A percentile compares a stretch with the other conserved stretches of the same genome.
phyloP scores from a whole-genome alignment of 2,113 vertebrate genomes.

The Tragelaphus imberbis region DNA sequence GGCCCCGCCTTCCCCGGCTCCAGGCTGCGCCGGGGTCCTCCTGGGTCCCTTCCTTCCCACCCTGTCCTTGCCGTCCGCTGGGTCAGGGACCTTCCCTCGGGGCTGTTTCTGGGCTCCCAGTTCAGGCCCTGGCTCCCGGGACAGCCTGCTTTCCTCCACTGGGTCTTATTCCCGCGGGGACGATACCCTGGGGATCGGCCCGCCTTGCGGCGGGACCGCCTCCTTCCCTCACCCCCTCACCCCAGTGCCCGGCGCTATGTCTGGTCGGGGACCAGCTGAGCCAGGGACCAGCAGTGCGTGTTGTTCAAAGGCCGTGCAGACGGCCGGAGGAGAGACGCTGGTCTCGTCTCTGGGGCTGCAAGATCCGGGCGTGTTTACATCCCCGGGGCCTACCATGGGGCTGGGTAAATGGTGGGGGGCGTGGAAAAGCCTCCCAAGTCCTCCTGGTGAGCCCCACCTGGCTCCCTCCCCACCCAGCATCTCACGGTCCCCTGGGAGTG shows the following conservation, averaged over 20 bases:
- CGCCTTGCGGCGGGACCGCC: fast-evolving
- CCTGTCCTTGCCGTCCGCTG: neutral
- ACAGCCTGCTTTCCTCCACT: neutral
- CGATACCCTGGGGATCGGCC: fast-evolving
- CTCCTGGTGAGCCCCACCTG: neutral
- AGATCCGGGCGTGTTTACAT: neutral
- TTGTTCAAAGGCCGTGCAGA: neutral
- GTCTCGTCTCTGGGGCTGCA: neutral
- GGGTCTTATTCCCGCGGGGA: neutral
- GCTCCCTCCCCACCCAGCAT: neutral
- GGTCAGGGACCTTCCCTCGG: neutral
- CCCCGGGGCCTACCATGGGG: neutral
- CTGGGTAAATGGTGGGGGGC: neutral
- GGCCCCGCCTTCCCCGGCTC: fast-evolving
- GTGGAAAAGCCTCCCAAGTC: neutral
- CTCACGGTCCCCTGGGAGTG: neutral
- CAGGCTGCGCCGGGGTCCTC: fast-evolving
- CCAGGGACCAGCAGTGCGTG: neutral
- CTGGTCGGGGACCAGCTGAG: neutral
- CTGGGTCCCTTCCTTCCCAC: neutral
- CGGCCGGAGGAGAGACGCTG: fast-evolving
- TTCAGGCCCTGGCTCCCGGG: neutral
- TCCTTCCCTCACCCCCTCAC: neutral
- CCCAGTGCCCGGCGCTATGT: neutral
- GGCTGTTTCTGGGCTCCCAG: neutral